Evolutionary conservation across 2,888 invertebrate genomes (phyloP).

Genomic region (Leptopilina syphax): DNA sequence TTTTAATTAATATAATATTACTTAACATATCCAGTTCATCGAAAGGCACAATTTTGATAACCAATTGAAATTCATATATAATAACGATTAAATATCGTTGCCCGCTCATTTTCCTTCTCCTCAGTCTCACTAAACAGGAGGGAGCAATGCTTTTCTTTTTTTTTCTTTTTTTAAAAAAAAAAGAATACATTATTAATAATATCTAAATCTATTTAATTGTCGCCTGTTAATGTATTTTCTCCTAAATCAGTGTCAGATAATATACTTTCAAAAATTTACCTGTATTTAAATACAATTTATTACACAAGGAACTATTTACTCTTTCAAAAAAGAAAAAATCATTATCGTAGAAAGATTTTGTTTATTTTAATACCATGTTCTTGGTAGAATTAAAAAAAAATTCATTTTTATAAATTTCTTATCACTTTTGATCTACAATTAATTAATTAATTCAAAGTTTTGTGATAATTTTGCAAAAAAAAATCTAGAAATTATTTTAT

Average conservation of each 20-base stretch:
- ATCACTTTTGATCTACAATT: no score
- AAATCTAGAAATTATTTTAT: no score
- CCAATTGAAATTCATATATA: conserved; percentile 60
- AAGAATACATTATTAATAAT: conserved; percentile 3
- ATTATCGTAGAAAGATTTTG: background rate
- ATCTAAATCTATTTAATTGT: conserved; percentile 25
- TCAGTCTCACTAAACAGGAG: conserved; percentile 36
- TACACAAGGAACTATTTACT: background rate
- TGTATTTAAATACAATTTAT: conserved; percentile 25
- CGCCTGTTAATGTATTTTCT: conserved; percentile 16
- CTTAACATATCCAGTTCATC: conserved; percentile 70
- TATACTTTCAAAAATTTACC: conserved; percentile 36
- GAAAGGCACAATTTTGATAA: conserved; percentile 75
- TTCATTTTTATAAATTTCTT: no score
- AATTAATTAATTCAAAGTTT: no score
- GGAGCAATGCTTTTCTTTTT: conserved; percentile 14
- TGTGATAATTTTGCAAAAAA: no score
- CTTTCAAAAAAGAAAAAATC: background rate
- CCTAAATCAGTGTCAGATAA: conserved; percentile 21
- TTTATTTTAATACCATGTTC: no score
- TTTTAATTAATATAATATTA: conserved; percentile 66
- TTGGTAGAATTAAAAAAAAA: no score
- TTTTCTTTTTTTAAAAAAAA: background rate
- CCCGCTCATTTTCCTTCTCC: conserved; percentile 33
- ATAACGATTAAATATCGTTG: conserved; percentile 45